Evolutionary conservation across 2,888 invertebrate species (phyloP), one percentile per base, ranked within the genome.

Genomic region (Spodoptera picta): DNA sequence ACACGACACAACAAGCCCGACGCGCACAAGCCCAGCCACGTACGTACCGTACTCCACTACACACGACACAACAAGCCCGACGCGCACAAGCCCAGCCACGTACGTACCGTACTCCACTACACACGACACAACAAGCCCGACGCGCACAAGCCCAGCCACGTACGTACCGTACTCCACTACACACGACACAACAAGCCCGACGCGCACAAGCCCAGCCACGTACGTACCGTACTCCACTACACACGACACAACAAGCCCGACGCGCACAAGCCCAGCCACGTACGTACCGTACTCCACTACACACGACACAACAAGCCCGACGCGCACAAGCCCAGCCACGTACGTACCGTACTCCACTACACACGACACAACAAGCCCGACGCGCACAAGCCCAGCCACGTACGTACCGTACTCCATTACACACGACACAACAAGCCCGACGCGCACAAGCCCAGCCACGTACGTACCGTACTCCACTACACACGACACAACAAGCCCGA

Each of bases 1-100:
- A 14, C 14, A 14, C 14, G 0, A 14, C 19, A 19, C 2, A 93
- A 92, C 64, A 92, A 93, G 65, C 92, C 91, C 0, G 69, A 68
- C 7, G 56, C 68, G 0, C 81, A 83, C 61, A 82, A 83, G 79
- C 84, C 85, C 31, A 47, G 4, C 14, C 64, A 14, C 14, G 14
- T 14, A 14, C 14, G 14, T 14, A 14, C 14, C 14, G 14, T 14
- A 14, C 14, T 14, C 14, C 14, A 14, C 14, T 14, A 14, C 14
- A 14, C 14, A 14, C 14, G 0, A 14, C 19, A 19, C 2, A 93
- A 92, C 64, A 92, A 93, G 65, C 92, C 91, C 0, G 69, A 68
- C 7, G 56, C 68, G 0, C 81, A 83, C 61, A 82, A 83, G 79
- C 84, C 85, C 31, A 47, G 4, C 14, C 64, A 14, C 14, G 14